phyloP scores from a whole-genome alignment of 2,113 vertebrate species.

The Hirundichthys speculiger region DNA sequence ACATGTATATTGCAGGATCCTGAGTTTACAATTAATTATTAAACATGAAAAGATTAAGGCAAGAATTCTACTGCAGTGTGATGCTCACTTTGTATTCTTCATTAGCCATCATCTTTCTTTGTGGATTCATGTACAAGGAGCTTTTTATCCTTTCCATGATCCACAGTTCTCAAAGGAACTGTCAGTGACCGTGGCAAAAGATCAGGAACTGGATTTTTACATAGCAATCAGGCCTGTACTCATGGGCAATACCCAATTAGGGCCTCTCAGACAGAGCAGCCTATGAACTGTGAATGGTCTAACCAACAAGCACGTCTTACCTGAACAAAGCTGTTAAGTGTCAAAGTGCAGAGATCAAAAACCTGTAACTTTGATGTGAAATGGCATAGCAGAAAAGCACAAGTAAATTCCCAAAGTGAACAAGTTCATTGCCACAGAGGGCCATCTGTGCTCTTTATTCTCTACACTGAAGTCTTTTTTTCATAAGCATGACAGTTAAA shows the following conservation, averaged over 20 bases:
- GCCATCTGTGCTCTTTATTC: too few species aligned
- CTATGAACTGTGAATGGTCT: constrained; percentile 45
- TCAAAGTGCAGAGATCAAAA: constrained; percentile 36
- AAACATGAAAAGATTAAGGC: too few species aligned
- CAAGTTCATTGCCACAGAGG: neutral
- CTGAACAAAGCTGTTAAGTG: constrained; percentile 36
- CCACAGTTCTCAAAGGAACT: constrained; percentile 6
- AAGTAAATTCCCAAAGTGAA: constrained; percentile 9
- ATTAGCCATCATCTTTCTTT: neutral
- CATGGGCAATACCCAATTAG: constrained; percentile 60
- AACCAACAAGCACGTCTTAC: constrained; percentile 24
- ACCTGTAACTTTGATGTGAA: constrained; percentile 16
- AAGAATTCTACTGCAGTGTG: neutral
- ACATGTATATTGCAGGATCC: too few species aligned
- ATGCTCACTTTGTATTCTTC: neutral
- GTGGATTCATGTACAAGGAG: too few species aligned
- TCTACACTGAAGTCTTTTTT: too few species aligned
- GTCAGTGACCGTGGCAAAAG: constrained; percentile 32
- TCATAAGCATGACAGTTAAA: too few species aligned
- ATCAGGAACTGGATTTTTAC: constrained; percentile 60
- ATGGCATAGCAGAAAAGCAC: neutral
- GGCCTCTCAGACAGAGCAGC: constrained; percentile 54
- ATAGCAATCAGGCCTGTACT: constrained; percentile 56
- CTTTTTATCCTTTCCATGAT: too few species aligned
- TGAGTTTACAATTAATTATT: too few species aligned